These are phyloP conservation scores for Sebastes glaucus DNA, from an alignment of 2,797 vertebrate species.

Conservation along the genomic window DNA sequence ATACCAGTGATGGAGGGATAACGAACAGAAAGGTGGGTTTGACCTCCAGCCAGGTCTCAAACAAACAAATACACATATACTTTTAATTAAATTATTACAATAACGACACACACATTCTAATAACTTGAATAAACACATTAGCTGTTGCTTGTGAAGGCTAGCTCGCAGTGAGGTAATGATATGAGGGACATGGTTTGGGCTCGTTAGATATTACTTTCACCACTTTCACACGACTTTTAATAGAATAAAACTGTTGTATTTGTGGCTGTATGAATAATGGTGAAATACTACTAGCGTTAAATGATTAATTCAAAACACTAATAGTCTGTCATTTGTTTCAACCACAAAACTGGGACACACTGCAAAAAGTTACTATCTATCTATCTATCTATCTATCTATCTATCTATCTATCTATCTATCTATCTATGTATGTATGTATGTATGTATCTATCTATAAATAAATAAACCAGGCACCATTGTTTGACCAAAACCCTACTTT, in stretches of 20 bases:
- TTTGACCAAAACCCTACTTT: not conserved
- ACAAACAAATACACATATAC: not conserved
- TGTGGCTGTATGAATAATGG: not conserved
- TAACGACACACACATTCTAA: not conserved
- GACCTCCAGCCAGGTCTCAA: too few relatives aligned
- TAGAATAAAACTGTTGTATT: not conserved
- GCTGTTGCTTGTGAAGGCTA: not conserved
- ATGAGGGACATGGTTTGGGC: not conserved
- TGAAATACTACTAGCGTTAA: not conserved
- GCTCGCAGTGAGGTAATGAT: not conserved
- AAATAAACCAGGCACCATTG: not conserved
- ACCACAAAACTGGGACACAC: not conserved
- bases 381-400: too few relatives aligned
- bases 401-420: too few relatives aligned
- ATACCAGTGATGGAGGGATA: not conserved
- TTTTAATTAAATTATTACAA: not conserved
- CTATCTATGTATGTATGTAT: too few relatives aligned
- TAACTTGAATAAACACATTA: not conserved
- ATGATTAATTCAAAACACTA: too few relatives aligned
- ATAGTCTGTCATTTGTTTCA: too few relatives aligned
- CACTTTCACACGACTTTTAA: not conserved
- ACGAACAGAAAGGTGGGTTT: too few relatives aligned
- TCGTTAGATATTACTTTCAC: not conserved
- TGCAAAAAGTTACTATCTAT: too few relatives aligned
- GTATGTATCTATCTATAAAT: too few relatives aligned